Base-by-base conservation (phyloP, 2,113 vertebrate genomes). In the Cyprinodon tularosa region DNA sequence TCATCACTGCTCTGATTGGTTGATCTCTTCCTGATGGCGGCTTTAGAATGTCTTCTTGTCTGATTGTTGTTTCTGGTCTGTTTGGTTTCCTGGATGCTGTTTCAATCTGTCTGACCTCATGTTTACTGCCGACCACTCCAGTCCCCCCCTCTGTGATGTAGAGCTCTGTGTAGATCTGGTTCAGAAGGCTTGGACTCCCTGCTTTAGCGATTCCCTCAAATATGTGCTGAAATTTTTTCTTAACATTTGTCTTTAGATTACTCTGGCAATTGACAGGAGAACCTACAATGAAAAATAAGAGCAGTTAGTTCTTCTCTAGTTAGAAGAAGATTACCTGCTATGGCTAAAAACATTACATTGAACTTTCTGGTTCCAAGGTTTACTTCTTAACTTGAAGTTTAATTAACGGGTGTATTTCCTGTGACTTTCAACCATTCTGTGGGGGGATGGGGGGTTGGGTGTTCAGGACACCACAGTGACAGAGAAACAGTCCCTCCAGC, bases 81-180 rank as follows among this genome's bases (percentile, higher is more conserved):
- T 38, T 4, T 71, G 64, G 17, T 65, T 45, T 84, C 68, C 76
- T 79, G 68, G 64, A 84, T 7, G 73, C 44, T 61, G 39, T 50
- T 77, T 88, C 86, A n/a, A 89, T 77, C 47, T 66, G 68, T 80
- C 68, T 80, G 80, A 91, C 61, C 74, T 89, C 77, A 29, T 89
- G 80, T 77, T 85, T 72, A 1, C 63, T 3, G 14, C 47, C 77
- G 61, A 76, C 62, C n/a, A 60, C 72, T 68, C 13, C 68, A 68
- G 66, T 50, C 17, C 69, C 82, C 48, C 71, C 70, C 10, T 86
- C 83, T 78, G 78, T 89, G 80, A 90, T 86, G 77, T 79, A 74
- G 70, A 87, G 68, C 62, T 89, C 85, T 62, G 84, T 85, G 82
- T 85, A 85, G 60, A 89, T 76, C 70, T 79, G 29, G 9, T 78